Evolutionary conservation across 2,888 invertebrate species (phyloP).

Genomic region (Protophormia terraenovae): DNA sequence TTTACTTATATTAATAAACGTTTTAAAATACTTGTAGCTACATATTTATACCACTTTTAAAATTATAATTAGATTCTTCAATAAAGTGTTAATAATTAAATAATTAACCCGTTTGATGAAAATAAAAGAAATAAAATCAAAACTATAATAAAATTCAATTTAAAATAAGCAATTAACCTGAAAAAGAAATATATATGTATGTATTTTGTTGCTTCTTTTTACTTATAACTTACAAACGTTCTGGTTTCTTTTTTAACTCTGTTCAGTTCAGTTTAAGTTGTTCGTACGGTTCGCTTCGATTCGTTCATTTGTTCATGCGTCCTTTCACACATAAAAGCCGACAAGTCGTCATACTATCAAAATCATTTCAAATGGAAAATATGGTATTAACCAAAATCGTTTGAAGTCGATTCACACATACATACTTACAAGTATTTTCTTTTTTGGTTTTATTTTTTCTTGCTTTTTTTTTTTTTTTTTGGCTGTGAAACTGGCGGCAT

Average conservation of each 20-base stretch:
- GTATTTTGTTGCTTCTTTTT: slow-evolving; percentile 12
- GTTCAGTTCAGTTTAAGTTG: not conserved
- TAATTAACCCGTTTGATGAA: slow-evolving; percentile 54
- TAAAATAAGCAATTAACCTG: slow-evolving; percentile 64
- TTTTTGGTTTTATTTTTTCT: not conserved
- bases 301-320: slow-evolving; percentile 40
- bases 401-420: slow-evolving; percentile 47
- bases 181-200: slow-evolving; percentile 46
- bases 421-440: slow-evolving; percentile 6
- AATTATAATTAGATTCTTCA: slow-evolving; percentile 55
- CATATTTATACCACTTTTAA: not conserved
- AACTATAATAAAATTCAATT: slow-evolving; percentile 58
- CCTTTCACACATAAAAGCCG: slow-evolving; percentile 56
- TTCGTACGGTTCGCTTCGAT: not conserved
- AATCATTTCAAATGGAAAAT: slow-evolving; percentile 64
- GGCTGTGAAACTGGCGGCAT: slow-evolving; percentile 45
- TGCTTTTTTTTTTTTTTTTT: too few species aligned
- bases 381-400: slow-evolving; percentile 64
- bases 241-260: not conserved
- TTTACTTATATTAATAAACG: not conserved
- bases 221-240: not conserved
- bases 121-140: slow-evolving; percentile 41
- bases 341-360: slow-evolving; percentile 61
- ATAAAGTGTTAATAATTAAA: slow-evolving; percentile 61
- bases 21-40: not conserved